phyloP scores from a whole-genome alignment of 2,113 vertebrate genomes.

The Melanerpes formicivorus region DNA sequence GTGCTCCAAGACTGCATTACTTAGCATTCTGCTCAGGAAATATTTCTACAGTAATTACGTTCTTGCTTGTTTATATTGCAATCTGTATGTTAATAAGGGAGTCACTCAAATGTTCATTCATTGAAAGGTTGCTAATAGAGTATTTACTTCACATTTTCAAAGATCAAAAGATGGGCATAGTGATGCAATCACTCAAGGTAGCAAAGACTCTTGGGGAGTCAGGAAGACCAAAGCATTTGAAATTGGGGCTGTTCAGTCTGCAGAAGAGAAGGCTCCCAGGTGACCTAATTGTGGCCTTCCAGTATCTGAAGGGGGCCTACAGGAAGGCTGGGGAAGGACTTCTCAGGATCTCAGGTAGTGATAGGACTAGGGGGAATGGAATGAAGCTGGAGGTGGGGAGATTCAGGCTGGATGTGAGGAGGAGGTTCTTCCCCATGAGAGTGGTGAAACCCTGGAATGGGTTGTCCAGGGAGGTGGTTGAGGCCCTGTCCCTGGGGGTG shows the following conservation, averaged over 20 bases:
- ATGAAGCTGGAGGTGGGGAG: too few species aligned
- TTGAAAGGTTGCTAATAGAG: not conserved
- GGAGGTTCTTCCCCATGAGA: too few species aligned
- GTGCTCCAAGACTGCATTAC: not conserved
- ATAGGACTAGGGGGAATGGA: too few species aligned
- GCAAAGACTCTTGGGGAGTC: not conserved
- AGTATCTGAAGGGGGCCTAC: too few species aligned
- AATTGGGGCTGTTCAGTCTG: not conserved
- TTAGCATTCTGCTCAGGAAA: not conserved
- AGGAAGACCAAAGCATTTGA: not conserved
- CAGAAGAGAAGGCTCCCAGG: too few species aligned
- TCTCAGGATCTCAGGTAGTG: too few species aligned
- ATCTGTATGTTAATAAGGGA: not conserved
- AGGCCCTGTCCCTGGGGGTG: too few species aligned
- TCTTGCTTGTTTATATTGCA: not conserved
- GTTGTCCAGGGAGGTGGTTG: too few species aligned
- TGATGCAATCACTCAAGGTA: not conserved
- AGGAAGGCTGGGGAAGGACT: too few species aligned
- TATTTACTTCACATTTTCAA: constrained; percentile 1
- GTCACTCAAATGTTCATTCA: not conserved
- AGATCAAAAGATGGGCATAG: not conserved
- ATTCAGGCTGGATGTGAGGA: too few species aligned
- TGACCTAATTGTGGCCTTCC: too few species aligned
- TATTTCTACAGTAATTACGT: not conserved
- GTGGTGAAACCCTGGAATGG: too few species aligned